phyloP scores from a whole-genome alignment of 2,888 invertebrate genomes.

The Leucoma salicis region DNA sequence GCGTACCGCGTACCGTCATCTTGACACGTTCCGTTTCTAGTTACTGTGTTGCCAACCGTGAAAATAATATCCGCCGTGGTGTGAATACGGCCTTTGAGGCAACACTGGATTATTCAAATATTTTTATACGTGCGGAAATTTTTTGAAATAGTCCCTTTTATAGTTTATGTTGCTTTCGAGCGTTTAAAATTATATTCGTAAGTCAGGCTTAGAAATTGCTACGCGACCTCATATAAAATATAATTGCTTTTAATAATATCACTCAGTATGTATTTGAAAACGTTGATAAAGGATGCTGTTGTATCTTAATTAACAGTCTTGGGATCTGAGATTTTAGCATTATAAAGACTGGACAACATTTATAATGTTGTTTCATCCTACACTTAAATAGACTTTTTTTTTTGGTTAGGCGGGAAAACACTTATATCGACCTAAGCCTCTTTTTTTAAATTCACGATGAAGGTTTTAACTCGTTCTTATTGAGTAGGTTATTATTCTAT shows the following conservation, averaged over 20 bases:
- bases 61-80: constrained; percentile 72
- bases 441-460: too few species aligned
- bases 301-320: too few species aligned
- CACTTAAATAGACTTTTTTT: too few species aligned
- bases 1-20: constrained; percentile 33
- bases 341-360: too few species aligned
- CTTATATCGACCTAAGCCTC: too few species aligned
- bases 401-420: too few species aligned
- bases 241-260: not conserved
- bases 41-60: constrained; percentile 69
- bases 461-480: too few species aligned
- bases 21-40: constrained; percentile 58
- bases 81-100: constrained; percentile 66
- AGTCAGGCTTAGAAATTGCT: not conserved
- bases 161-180: constrained; percentile 1
- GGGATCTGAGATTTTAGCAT: too few species aligned
- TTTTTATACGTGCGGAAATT: constrained; percentile 40
- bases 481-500: too few species aligned
- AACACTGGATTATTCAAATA: constrained; percentile 47
- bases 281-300: too few species aligned
- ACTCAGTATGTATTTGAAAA: too few species aligned
- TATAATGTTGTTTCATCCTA: too few species aligned
- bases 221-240: not conserved
- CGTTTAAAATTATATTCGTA: constrained; percentile 3
- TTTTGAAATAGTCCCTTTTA: constrained; percentile 18